These are phyloP conservation scores for Berghia stephanieae DNA, from an alignment of 1,140 invertebrate genomes.

Conservation along the genomic window DNA sequence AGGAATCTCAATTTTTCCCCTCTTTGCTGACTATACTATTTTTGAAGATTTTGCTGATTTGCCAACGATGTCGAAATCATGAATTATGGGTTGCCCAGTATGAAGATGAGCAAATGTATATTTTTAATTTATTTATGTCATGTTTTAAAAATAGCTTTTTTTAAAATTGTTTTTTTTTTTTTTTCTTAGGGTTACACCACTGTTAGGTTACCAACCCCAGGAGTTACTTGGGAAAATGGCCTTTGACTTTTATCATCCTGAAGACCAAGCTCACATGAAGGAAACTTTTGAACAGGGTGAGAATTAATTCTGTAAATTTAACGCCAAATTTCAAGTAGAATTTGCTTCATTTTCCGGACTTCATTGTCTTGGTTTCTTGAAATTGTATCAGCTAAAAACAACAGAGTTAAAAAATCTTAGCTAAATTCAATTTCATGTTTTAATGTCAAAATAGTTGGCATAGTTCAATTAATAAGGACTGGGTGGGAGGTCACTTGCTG, in stretches of 20 bases:
- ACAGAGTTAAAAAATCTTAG: background rate
- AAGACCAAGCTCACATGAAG: constrained; percentile 95
- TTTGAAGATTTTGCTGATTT: too few relatives aligned
- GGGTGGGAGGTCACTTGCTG: too few relatives aligned
- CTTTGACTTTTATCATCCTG: constrained; percentile 96
- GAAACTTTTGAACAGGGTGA: constrained; percentile 97
- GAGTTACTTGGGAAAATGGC: constrained; percentile 94
- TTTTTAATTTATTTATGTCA: too few relatives aligned
- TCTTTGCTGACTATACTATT: too few relatives aligned
- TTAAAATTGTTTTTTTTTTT: constrained; percentile 21
- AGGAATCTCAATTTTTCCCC: too few relatives aligned
- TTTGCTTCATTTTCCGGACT: background rate
- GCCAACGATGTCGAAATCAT: too few relatives aligned
- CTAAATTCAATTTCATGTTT: too few relatives aligned
- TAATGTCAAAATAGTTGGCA: too few relatives aligned
- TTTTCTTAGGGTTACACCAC: constrained; percentile 75
- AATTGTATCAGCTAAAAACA: background rate
- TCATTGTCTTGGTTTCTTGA: background rate
- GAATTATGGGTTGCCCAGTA: too few relatives aligned
- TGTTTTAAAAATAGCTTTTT: too few relatives aligned
- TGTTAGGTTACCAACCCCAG: constrained; percentile 91
- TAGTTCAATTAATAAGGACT: too few relatives aligned
- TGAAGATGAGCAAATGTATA: too few relatives aligned
- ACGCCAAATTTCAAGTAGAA: background rate
- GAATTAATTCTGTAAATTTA: background rate